Evolutionary conservation across 2,888 invertebrate genomes (phyloP).

Genomic region (Ophraella communa): DNA sequence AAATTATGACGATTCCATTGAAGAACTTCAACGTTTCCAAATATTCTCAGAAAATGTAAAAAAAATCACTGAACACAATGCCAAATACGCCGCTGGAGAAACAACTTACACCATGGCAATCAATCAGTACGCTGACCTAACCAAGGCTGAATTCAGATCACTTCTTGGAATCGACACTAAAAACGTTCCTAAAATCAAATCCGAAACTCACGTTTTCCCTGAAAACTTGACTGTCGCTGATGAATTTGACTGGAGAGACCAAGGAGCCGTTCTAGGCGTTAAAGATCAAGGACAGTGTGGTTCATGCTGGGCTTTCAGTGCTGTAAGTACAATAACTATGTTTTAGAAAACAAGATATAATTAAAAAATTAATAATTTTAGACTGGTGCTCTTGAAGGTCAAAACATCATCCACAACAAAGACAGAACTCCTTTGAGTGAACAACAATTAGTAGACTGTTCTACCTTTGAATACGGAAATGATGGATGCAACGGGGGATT

Average conservation of each 20-base stretch:
- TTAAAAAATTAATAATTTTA: conserved; percentile 51
- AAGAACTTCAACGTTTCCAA: conserved; percentile 26
- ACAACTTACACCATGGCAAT: conserved; percentile 31
- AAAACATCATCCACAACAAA: conserved; percentile 80
- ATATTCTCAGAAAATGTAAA: conserved; percentile 33
- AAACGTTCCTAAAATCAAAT: neutral
- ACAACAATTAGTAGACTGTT: conserved; percentile 85
- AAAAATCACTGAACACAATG: conserved; percentile 37
- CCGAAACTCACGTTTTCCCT: neutral
- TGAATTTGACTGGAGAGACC: conserved; percentile 9
- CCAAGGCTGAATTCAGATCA: conserved; percentile 31
- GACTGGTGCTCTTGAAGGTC: conserved; percentile 88
- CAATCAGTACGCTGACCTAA: conserved; percentile 35
- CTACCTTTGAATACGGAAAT: conserved; percentile 79
- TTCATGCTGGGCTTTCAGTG: conserved; percentile 17
- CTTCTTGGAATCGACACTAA: neutral
- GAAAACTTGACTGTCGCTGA: neutral
- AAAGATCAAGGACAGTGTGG: conserved; percentile 10
- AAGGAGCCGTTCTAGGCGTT: conserved; percentile 3
- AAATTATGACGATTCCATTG: neutral
- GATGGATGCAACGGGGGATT: neutral
- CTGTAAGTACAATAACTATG: conserved; percentile 3
- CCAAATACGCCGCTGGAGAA: conserved; percentile 29
- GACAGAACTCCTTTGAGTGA: conserved; percentile 77
- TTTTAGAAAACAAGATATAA: neutral